Base-by-base conservation (phyloP, 2,888 invertebrate genomes). In the Subacronicta megacephala region DNA sequence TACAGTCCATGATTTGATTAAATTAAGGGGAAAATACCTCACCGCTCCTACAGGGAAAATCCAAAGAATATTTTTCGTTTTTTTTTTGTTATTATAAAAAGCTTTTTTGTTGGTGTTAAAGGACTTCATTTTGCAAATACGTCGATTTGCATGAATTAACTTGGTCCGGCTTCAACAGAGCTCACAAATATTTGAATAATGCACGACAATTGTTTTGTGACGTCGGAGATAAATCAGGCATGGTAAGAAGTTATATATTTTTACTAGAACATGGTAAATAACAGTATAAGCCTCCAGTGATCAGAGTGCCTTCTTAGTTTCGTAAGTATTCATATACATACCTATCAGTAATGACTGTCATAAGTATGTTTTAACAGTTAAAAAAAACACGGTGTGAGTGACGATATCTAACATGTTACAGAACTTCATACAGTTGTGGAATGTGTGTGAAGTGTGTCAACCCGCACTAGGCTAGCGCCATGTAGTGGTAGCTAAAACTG, bases 1-100 rank as follows among this genome's bases (percentile, higher is more conserved):
- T 70, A 73, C 82, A 84, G 78, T 86, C 87, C 84, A 82, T 84
- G 85, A 90, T 90, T 92, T 90, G 88, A 92, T 92, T 90, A 91
- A 90, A 90, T 91, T 85, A 88, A 83, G 83, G 87, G 90, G 89
- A 88, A 92, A 92, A 90, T 88, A 90, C 87, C 88, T 87, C 82
- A 73, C 78, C 70, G 80, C 69, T 64, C 71, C 74, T 64, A 59
- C 55, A 62, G 69, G 74, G 73, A 62, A 63, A 67, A 64, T 72
- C 72, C 74, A 73, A 59, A 46, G 77, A 71, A 66, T 60, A 69
- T 72, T 70, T 72, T 56, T 37, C 64, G 13, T 64, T 62, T 80
- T 79, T 64, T 62, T 80, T 79, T 76, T 77, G 77, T 84, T 88
- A 83, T 89, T 90, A 90, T 90, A 87, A 89, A 87, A 88, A 89